Evolutionary conservation across 2,888 invertebrate species (phyloP), one percentile per base, ranked within the genome.

Genomic region (Plusia festucae): DNA sequence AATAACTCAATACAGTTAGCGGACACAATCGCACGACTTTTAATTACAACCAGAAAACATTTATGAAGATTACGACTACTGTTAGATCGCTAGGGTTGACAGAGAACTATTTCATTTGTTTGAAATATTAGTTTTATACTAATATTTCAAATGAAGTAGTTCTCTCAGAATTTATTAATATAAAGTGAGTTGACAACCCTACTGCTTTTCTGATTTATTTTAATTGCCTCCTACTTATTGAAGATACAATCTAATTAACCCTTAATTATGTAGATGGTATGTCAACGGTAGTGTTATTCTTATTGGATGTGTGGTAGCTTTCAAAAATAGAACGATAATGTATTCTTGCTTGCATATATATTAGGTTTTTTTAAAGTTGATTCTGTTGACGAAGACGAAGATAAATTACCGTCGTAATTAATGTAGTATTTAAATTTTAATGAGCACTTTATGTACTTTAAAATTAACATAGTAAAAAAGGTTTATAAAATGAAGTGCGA

Each of bases 1-100:
- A 91, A 90, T 79, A 73, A 68, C 76, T 81, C 69, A 73, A 79
- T 83, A 85, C 82, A 83, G 81, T 71, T 90, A 89, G 82, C 81
- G 81, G 86, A 77, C 70, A 79, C 72, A 81, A 84, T 79, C 79
- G 75, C 69, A 71, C 65, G 77, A 68, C 84, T 82, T 82, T 86
- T 88, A 85, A 84, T 85, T 86, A 79, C 72, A 64, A 60, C 59
- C 73, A 77, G 70, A 78, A 78, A 78, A 83, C 76, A 83, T 72
- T 81, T 78, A 76, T 78, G 70, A 69, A 68, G 72, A 78, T 79
- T 69, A 68, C 78, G 55, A 75, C 60, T 76, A 83, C 82, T 74
- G 84, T 80, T 79, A 49, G 63, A 74, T 66, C 62, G 73, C 20
- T 53, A 53, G 27, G 27, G 27, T 53, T 53, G 53, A 53, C 27